Evolutionary conservation across 2,888 invertebrate genomes (phyloP).

Genomic region (Tenthredo scrophulariae): DNA sequence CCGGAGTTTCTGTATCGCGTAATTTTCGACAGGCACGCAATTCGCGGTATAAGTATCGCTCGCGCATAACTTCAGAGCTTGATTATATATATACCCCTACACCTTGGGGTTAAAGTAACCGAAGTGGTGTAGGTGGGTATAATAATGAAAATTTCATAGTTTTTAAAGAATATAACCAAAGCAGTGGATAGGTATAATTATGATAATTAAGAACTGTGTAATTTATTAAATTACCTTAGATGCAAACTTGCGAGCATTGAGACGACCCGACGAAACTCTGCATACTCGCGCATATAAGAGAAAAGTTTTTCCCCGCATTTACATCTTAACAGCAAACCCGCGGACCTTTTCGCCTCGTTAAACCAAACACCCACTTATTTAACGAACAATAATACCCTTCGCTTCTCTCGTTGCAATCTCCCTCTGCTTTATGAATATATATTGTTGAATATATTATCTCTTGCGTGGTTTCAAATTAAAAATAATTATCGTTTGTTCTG

Average conservation of each 20-base stretch:
- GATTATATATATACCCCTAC: background rate
- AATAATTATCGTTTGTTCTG: background rate
- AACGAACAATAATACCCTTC: constrained; percentile 1
- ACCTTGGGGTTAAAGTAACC: background rate
- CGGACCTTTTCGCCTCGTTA: constrained; percentile 45
- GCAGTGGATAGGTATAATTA: background rate
- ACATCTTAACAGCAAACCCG: constrained; percentile 30
- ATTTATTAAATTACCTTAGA: constrained; percentile 17
- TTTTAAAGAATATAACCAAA: background rate
- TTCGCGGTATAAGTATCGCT: background rate
- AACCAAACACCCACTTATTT: constrained; percentile 40
- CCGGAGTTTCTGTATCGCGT: constrained; percentile 4
- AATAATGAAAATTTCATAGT: constrained; percentile 1
- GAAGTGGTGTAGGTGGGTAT: background rate
- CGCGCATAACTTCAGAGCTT: background rate
- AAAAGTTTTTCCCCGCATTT: constrained; percentile 29
- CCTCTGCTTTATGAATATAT: constrained; percentile 32
- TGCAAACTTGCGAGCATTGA: background rate
- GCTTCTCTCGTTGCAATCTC: background rate
- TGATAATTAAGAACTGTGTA: constrained; percentile 1
- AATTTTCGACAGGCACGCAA: background rate
- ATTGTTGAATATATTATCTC: background rate
- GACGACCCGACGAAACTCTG: background rate
- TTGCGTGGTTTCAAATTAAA: constrained; percentile 5
- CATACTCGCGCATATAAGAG: background rate